These are phyloP conservation scores for Subanguina moxae DNA, from an alignment of 1,140 invertebrate species.

Conservation along the genomic window DNA sequence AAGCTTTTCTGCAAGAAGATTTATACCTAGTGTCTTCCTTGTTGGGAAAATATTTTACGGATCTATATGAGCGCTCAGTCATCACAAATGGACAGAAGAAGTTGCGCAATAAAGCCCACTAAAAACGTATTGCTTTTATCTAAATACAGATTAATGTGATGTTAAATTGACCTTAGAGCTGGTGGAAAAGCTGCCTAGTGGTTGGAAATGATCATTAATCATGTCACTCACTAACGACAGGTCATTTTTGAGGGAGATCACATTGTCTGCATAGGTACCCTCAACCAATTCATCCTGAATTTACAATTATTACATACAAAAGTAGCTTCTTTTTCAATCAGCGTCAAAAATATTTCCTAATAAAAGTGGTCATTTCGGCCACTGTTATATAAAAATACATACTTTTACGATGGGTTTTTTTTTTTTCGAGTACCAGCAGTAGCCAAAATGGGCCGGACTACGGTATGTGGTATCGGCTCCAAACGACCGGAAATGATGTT, in stretches of 20 bases:
- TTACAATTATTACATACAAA: not conserved
- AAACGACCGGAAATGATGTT: too few relatives aligned
- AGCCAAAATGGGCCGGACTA: too few relatives aligned
- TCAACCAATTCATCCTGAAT: slow-evolving; percentile 6
- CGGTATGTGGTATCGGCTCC: too few relatives aligned
- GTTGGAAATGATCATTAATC: slow-evolving; percentile 21
- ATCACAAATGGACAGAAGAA: slow-evolving; percentile 36
- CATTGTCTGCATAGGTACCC: slow-evolving; percentile 27
- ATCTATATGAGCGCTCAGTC: slow-evolving; percentile 3
- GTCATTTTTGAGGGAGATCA: slow-evolving; percentile 3
- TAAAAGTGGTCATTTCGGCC: not conserved
- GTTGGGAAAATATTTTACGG: slow-evolving; percentile 16
- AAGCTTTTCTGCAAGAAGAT: too few relatives aligned
- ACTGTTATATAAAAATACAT: too few relatives aligned
- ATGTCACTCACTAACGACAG: slow-evolving; percentile 34
- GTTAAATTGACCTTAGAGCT: slow-evolving; percentile 5
- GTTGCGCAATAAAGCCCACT: slow-evolving; percentile 36
- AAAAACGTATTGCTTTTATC: not conserved
- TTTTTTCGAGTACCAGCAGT: too few relatives aligned
- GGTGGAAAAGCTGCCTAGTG: not conserved
- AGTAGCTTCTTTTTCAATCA: not conserved
- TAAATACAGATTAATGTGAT: not conserved
- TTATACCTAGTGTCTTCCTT: slow-evolving; percentile 24
- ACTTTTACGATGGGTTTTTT: too few relatives aligned
- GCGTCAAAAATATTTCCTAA: too few relatives aligned